Evolutionary conservation across 2,113 vertebrate genomes (phyloP).

Genomic region (Xyrauchen texanus): DNA sequence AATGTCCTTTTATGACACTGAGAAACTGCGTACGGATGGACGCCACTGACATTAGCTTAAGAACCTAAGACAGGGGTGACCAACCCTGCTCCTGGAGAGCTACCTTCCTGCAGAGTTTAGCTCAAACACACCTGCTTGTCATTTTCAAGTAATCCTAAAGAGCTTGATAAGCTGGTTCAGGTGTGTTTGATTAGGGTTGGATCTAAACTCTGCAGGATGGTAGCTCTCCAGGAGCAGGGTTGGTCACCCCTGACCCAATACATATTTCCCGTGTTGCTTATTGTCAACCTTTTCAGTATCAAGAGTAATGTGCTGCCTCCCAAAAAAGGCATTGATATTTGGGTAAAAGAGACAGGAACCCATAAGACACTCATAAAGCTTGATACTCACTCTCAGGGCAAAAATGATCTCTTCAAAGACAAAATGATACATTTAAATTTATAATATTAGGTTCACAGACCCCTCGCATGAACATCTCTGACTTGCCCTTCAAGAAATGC

Average conservation of each 20-base stretch:
- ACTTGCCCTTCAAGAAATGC: constrained; percentile 19
- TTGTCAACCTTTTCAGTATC: constrained; percentile 48
- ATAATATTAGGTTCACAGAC: constrained; percentile 1
- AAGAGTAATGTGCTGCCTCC: constrained; percentile 44
- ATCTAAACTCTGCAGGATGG: too few species aligned
- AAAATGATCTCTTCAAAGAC: not conserved
- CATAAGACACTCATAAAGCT: constrained; percentile 22
- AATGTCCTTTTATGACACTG: not conserved
- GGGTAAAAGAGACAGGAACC: constrained; percentile 33
- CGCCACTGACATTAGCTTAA: constrained; percentile 21
- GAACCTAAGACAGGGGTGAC: constrained; percentile 33
- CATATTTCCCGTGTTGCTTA: constrained; percentile 40
- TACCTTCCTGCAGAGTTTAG: too few species aligned
- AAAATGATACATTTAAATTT: not conserved
- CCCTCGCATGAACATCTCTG: constrained; percentile 16
- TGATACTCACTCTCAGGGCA: constrained; percentile 14
- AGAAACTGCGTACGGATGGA: not conserved
- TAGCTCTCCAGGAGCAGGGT: too few species aligned
- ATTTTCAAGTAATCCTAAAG: too few species aligned
- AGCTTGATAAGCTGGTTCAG: too few species aligned
- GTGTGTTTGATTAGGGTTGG: too few species aligned
- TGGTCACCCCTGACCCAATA: too few species aligned
- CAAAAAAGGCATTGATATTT: constrained; percentile 46
- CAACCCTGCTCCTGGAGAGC: too few species aligned
- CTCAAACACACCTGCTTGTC: too few species aligned